These are phyloP conservation scores for Pelobates fuscus DNA, from an alignment of 2,113 vertebrate genomes.

Conservation along the genomic window DNA sequence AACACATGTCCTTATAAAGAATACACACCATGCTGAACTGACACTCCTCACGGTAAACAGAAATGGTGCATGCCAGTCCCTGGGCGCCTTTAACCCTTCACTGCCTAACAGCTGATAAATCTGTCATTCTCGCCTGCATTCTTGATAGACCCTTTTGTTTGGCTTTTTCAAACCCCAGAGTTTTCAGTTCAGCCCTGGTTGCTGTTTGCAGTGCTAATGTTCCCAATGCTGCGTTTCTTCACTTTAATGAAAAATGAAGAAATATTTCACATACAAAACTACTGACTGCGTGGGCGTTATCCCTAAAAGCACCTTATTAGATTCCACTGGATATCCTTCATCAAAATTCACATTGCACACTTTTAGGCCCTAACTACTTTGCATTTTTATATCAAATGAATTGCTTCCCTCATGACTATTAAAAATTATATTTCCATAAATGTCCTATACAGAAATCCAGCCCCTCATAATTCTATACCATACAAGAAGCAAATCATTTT, in stretches of 20 bases:
- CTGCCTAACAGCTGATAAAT: conserved; percentile 48
- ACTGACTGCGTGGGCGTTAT: too few relatives aligned
- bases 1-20: conserved; percentile 81
- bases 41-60: conserved; percentile 65
- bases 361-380: too few relatives aligned
- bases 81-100: conserved; percentile 57
- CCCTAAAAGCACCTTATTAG: too few relatives aligned
- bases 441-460: too few relatives aligned
- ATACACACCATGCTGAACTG: conserved; percentile 61
- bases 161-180: not conserved
- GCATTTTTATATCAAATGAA: too few relatives aligned
- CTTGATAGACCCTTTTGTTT: conserved; percentile 35
- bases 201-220: not conserved
- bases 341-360: too few relatives aligned
- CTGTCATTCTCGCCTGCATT: conserved; percentile 40
- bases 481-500: too few relatives aligned
- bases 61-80: conserved; percentile 73
- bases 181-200: not conserved
- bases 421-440: too few relatives aligned
- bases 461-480: too few relatives aligned
- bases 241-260: not conserved
- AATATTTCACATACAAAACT: not conserved
- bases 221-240: not conserved
- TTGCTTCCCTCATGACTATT: too few relatives aligned
- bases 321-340: too few relatives aligned